phyloP scores from a whole-genome alignment of 1,140 invertebrate genomes.

The Eriocheir sinensis region DNA sequence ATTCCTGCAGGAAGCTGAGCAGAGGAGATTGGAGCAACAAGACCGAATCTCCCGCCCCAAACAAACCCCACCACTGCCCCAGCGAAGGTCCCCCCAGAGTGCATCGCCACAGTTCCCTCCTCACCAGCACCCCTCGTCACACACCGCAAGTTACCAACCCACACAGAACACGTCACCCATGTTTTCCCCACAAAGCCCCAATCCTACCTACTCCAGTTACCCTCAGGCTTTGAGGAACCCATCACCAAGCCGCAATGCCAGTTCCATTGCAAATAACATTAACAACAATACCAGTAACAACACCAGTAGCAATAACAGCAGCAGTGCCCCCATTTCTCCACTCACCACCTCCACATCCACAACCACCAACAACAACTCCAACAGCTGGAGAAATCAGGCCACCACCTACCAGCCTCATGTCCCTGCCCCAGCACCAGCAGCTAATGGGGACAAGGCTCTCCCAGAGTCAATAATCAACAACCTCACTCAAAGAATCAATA shows the following conservation, averaged over 20 bases:
- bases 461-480: constrained; percentile 78
- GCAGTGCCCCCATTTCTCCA: too few relatives aligned
- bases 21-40: constrained; percentile 90
- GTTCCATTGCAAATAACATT: constrained; percentile 59
- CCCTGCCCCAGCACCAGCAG: constrained; percentile 52
- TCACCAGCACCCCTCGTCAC: constrained; percentile 77
- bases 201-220: constrained; percentile 42
- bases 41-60: constrained; percentile 81
- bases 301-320: constrained; percentile 36
- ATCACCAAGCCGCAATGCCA: constrained; percentile 43
- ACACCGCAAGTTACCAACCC: constrained; percentile 47
- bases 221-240: constrained; percentile 63
- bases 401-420: constrained; percentile 77
- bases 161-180: constrained; percentile 49
- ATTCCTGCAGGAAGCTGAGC: constrained; percentile 91
- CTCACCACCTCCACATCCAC: neutral
- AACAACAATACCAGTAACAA: constrained; percentile 56
- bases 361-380: constrained; percentile 54
- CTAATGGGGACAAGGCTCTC: constrained; percentile 73
- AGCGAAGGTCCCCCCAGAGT: constrained; percentile 60
- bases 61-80: constrained; percentile 49
- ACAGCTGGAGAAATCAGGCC: constrained; percentile 77
- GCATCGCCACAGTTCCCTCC: constrained; percentile 70
- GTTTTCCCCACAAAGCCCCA: constrained; percentile 40
- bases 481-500: constrained; percentile 78